Conservation (phyloP, 2,888 invertebrate species). For the Psylliodes chrysocephalus region DNA sequence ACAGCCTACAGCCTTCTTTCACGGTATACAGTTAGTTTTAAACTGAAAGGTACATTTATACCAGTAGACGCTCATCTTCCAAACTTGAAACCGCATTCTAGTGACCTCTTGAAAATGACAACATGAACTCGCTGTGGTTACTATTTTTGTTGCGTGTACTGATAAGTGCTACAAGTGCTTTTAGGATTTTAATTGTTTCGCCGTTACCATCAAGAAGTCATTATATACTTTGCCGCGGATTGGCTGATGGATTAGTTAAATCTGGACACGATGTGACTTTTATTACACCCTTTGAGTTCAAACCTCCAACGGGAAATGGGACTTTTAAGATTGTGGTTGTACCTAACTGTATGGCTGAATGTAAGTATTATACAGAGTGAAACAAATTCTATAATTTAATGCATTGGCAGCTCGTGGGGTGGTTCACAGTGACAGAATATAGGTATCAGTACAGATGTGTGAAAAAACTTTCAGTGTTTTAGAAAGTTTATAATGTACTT, state of each 20-base stretch:
- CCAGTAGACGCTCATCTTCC: too few relatives aligned
- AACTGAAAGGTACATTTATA: too few relatives aligned
- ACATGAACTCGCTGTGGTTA: background rate
- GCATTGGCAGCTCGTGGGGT: too few relatives aligned
- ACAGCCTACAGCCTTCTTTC: too few relatives aligned
- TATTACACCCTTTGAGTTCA: slow-evolving; percentile 8
- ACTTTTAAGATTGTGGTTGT: background rate
- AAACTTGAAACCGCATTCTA: too few relatives aligned
- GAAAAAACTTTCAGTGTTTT: too few relatives aligned
- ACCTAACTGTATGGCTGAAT: background rate
- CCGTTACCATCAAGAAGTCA: slow-evolving; percentile 26
- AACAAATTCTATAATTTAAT: too few relatives aligned
- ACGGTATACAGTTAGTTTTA: too few relatives aligned
- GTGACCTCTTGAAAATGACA: too few relatives aligned
- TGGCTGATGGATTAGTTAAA: slow-evolving; percentile 20
- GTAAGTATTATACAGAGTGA: background rate
- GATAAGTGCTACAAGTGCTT: background rate
- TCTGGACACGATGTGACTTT: slow-evolving; percentile 32
- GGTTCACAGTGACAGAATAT: too few relatives aligned
- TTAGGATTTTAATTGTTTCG: slow-evolving; percentile 20
- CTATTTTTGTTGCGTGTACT: background rate
- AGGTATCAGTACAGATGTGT: too few relatives aligned
- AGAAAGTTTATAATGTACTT: too few relatives aligned
- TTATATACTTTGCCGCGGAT: slow-evolving; percentile 16
- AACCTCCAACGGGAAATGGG: slow-evolving; percentile 15